Evolutionary conservation across 2,113 vertebrate species (phyloP).

Genomic region (Alouatta palliata): DNA sequence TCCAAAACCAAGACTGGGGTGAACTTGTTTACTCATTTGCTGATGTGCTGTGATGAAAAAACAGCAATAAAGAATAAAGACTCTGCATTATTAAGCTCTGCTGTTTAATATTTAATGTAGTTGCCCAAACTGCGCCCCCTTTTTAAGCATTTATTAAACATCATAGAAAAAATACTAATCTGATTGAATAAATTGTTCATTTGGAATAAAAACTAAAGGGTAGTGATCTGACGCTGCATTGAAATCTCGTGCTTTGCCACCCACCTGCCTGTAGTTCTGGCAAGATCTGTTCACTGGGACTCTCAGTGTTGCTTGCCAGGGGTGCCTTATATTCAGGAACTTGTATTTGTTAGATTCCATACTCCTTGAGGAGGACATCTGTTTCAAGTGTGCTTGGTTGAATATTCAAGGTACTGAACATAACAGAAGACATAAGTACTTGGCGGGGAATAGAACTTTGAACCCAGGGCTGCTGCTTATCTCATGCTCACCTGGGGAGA

Average conservation of each 20-base stretch:
- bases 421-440: background rate
- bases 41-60: background rate
- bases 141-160: constrained; percentile 17
- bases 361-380: background rate
- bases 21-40: background rate
- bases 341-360: background rate
- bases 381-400: background rate
- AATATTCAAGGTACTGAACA: background rate
- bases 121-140: background rate
- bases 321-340: background rate
- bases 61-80: background rate
- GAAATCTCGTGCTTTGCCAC: background rate
- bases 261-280: background rate
- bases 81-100: background rate
- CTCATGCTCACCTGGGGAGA: background rate
- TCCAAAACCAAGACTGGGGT: background rate
- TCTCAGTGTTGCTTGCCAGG: background rate
- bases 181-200: background rate
- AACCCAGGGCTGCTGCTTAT: background rate
- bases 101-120: background rate
- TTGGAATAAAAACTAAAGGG: constrained; percentile 9
- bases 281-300: background rate
- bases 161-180: background rate
- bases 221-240: background rate
- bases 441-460: background rate